Evolutionary conservation across 2,888 invertebrate genomes (phyloP).

Genomic region (Xylophagus ater): DNA sequence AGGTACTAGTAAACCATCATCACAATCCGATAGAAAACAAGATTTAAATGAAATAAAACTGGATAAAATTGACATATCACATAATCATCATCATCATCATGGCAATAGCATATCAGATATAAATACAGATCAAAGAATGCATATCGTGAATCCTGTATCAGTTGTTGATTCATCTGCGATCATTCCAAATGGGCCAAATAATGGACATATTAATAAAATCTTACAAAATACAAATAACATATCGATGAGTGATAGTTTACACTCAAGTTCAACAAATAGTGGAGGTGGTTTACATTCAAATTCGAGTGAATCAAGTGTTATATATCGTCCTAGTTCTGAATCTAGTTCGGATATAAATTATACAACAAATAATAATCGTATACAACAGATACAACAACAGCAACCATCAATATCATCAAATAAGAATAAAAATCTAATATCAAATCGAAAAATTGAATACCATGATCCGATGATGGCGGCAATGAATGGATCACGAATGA

Average conservation of each 20-base stretch:
- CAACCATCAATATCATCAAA: slow-evolving; percentile 11
- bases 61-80: slow-evolving; percentile 42
- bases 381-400: too few relatives aligned
- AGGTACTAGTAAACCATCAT: slow-evolving; percentile 67
- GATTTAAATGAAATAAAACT: slow-evolving; percentile 30
- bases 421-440: slow-evolving; percentile 35
- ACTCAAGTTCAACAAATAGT: slow-evolving; percentile 45
- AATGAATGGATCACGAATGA: slow-evolving; percentile 25
- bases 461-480: slow-evolving; percentile 23
- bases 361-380: slow-evolving; percentile 24
- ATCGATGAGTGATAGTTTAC: slow-evolving; percentile 57
- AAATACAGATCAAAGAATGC: slow-evolving; percentile 19
- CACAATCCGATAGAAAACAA: slow-evolving; percentile 41
- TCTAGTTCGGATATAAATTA: slow-evolving; percentile 49
- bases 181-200: slow-evolving; percentile 17
- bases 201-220: slow-evolving; percentile 21
- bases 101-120: slow-evolving; percentile 22
- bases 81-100: slow-evolving; percentile 19
- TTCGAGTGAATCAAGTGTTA: slow-evolving; percentile 61
- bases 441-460: slow-evolving; percentile 44
- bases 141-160: slow-evolving; percentile 27
- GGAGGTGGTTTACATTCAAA: slow-evolving; percentile 53
- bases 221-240: slow-evolving; percentile 44
- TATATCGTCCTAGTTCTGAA: slow-evolving; percentile 61
- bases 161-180: slow-evolving; percentile 3